A percentile compares a stretch with the other conserved stretches of the same genome.
phyloP scores from a whole-genome alignment of 2,888 invertebrate genomes.

The Andrena hattorfiana region DNA sequence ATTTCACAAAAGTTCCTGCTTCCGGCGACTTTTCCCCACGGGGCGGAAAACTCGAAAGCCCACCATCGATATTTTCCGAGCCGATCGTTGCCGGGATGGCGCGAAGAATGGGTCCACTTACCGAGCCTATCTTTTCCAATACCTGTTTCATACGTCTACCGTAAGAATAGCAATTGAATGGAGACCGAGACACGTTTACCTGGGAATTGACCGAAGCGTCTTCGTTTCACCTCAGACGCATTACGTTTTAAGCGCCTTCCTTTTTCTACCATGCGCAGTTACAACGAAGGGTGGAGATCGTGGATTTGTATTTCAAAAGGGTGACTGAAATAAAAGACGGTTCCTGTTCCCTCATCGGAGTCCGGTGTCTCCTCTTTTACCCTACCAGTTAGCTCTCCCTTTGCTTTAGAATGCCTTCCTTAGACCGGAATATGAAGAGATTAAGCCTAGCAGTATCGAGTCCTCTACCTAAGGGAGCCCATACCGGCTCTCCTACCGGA shows the following conservation, averaged over 20 bases:
- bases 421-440: constrained; percentile 57
- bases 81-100: constrained; percentile 20
- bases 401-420: constrained; percentile 35
- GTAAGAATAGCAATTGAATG: background rate
- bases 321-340: constrained; percentile 34
- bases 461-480: constrained; percentile 39
- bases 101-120: constrained; percentile 25
- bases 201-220: background rate
- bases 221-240: background rate
- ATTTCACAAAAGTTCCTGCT: constrained; percentile 32
- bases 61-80: constrained; percentile 18
- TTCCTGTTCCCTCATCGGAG: constrained; percentile 25
- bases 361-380: constrained; percentile 26
- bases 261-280: background rate
- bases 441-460: constrained; percentile 53
- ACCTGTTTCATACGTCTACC: background rate
- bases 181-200: background rate
- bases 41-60: constrained; percentile 36
- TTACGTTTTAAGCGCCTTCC: background rate
- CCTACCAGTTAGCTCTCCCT: constrained; percentile 21
- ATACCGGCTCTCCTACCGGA: constrained; percentile 16
- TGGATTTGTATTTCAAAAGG: constrained; percentile 15
- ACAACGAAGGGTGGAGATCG: background rate
- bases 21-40: constrained; percentile 4
- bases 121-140: constrained; percentile 10